Evolutionary conservation across 2,797 vertebrate genomes (phyloP).

Genomic region (Epinephelus coioides): DNA sequence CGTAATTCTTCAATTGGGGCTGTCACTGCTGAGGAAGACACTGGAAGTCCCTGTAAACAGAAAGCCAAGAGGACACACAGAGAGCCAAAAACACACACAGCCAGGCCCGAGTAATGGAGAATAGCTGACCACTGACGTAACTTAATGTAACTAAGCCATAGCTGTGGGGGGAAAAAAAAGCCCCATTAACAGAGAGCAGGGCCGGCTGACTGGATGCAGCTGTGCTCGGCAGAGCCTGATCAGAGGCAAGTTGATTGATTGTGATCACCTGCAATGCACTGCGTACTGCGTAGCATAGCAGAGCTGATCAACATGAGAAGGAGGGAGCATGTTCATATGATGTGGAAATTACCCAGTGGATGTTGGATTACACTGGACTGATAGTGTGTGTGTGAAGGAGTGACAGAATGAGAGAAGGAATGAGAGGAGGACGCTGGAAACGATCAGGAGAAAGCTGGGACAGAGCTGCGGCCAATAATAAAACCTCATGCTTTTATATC

Average conservation of each 20-base stretch:
- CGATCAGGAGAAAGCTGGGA: conserved; percentile 11
- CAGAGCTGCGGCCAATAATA: conserved; percentile 28
- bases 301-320: conserved; percentile 26
- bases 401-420: conserved; percentile 6
- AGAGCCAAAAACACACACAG: conserved; percentile 37
- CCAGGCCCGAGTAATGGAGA: conserved; percentile 36
- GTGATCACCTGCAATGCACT: conserved; percentile 54
- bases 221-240: conserved; percentile 55
- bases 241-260: conserved; percentile 61
- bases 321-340: conserved; percentile 2
- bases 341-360: conserved; percentile 24
- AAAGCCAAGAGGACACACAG: conserved; percentile 32
- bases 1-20: conserved; percentile 32
- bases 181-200: conserved; percentile 54
- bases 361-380: conserved; percentile 32
- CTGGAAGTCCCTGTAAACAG: conserved; percentile 25
- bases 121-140: conserved; percentile 75
- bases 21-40: conserved; percentile 34
- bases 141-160: conserved; percentile 61
- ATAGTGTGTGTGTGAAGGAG: conserved; percentile 14
- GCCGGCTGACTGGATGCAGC: conserved; percentile 71
- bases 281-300: not conserved
- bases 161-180: conserved; percentile 17
- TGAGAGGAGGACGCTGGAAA: conserved; percentile 27
- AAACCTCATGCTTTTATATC: conserved; percentile 33